Evolutionary conservation across 2,888 invertebrate species (phyloP).

Genomic region (Papilio gigon): DNA sequence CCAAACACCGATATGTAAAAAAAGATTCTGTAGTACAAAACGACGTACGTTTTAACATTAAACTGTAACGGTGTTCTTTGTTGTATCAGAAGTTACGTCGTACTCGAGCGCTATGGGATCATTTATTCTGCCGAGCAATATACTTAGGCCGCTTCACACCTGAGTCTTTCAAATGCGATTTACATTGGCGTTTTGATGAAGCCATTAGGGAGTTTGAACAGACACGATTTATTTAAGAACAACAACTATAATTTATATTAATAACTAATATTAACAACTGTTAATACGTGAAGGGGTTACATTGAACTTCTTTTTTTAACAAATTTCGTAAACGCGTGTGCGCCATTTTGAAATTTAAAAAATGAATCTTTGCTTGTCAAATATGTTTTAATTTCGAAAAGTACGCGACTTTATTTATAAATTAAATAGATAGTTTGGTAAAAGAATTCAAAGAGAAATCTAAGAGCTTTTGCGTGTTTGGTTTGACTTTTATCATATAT

Average conservation of each 20-base stretch:
- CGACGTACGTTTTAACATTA: slow-evolving; percentile 15
- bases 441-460: background rate
- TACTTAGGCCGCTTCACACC: slow-evolving; percentile 32
- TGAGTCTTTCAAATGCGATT: slow-evolving; percentile 31
- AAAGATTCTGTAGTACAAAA: background rate
- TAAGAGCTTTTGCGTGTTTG: slow-evolving; percentile 28
- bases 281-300: too few relatives aligned
- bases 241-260: background rate
- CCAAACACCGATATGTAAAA: background rate
- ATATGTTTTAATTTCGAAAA: too few relatives aligned
- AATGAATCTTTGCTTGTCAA: too few relatives aligned
- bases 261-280: too few relatives aligned
- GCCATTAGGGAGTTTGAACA: slow-evolving; percentile 4
- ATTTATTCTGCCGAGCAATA: slow-evolving; percentile 29
- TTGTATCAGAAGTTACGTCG: slow-evolving; percentile 21
- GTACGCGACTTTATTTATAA: too few relatives aligned
- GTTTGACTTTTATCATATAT: background rate
- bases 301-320: too few relatives aligned
- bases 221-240: slow-evolving; percentile 8
- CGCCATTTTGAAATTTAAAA: too few relatives aligned
- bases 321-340: too few relatives aligned
- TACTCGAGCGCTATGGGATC: slow-evolving; percentile 28
- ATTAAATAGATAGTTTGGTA: background rate
- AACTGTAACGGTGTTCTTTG: background rate
- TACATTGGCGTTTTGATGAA: slow-evolving; percentile 4